Conservation (phyloP, 2,797 vertebrate species). For the Tangara arthus region DNA sequence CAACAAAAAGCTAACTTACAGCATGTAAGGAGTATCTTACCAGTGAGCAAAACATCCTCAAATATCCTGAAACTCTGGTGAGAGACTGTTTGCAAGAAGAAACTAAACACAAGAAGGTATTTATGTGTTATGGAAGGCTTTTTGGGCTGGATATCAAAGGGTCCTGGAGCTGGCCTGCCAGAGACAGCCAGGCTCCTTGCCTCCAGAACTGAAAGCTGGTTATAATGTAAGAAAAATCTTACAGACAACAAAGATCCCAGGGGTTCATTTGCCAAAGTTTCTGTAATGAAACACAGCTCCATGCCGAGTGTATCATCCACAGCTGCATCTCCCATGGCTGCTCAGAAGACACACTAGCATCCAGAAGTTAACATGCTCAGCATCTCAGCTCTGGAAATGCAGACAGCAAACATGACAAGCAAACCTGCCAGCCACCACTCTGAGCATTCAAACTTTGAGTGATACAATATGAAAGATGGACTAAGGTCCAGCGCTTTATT, state of each 20-base stretch:
- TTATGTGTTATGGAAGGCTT: background rate
- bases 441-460: background rate
- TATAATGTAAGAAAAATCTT: background rate
- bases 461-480: rapidly evolving
- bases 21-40: background rate
- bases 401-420: background rate
- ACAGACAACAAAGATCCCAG: background rate
- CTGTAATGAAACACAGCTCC: background rate
- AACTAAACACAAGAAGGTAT: background rate
- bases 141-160: background rate
- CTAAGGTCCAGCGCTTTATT: background rate
- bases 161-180: background rate
- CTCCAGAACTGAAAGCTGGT: background rate
- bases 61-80: background rate
- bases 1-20: background rate
- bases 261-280: background rate
- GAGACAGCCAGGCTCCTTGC: background rate
- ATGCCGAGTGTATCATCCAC: background rate
- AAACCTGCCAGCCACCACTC: background rate
- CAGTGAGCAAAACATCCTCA: background rate
- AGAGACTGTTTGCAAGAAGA: background rate
- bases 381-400: background rate
- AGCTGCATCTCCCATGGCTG: background rate
- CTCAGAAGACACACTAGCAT: background rate
- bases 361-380: background rate